A percentile compares a stretch with the other conserved stretches of the same genome.
Evolutionary conservation across 2,797 vertebrate species (phyloP).

Genomic region (Chaenodraco wilsoni): DNA sequence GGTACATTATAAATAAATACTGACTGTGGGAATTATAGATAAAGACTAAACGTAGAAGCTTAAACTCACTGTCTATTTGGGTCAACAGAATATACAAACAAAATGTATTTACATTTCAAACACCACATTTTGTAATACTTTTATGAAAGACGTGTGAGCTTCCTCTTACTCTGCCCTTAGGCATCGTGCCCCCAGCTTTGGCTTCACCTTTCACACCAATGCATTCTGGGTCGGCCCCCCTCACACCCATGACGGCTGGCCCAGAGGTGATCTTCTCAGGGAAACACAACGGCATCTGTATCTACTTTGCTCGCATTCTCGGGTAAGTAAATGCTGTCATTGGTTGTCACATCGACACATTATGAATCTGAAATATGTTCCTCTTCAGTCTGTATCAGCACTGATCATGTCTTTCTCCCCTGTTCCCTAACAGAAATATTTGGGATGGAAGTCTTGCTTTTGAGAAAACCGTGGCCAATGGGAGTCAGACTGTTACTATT

Average conservation of each 20-base stretch:
- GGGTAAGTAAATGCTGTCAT: constrained; percentile 83
- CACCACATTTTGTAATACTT: not conserved
- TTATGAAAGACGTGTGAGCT: not conserved
- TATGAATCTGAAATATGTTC: not conserved
- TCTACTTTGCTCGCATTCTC: constrained; percentile 95
- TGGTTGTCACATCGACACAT: not conserved
- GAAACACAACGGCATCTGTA: constrained; percentile 94
- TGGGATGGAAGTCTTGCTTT: constrained; percentile 96
- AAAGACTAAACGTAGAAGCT: too few relatives aligned
- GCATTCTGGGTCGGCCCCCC: constrained; percentile 70
- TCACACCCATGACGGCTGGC: constrained; percentile 86
- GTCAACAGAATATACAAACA: not conserved
- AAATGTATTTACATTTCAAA: not conserved
- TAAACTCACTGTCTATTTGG: not conserved
- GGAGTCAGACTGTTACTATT: constrained; percentile 87
- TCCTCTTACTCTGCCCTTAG: constrained; percentile 59
- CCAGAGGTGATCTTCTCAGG: constrained; percentile 96
- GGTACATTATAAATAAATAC: constrained; percentile 33
- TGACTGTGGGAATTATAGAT: not conserved
- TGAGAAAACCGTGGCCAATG: constrained; percentile 89
- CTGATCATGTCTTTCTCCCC: constrained; percentile 17
- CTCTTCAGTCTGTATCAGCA: not conserved
- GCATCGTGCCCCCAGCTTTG: constrained; percentile 78
- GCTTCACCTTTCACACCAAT: constrained; percentile 83
- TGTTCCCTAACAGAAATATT: constrained; percentile 88